Evolutionary conservation across 2,797 vertebrate species (phyloP).

Genomic region (Euthynnus affinis): DNA sequence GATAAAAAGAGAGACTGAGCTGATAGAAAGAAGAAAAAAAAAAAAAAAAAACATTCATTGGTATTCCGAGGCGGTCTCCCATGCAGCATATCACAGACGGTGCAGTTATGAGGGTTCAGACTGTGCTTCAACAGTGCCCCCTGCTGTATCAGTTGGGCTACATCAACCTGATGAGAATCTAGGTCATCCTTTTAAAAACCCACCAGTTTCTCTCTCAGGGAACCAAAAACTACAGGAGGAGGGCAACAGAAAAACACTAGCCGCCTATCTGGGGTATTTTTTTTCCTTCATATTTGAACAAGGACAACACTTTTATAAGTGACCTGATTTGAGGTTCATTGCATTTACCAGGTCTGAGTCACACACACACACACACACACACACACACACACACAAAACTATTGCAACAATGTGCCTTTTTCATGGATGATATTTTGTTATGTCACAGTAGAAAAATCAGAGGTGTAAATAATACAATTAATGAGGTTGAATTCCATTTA

Average conservation of each 20-base stretch:
- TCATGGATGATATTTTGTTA: not conserved
- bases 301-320: conserved; percentile 71
- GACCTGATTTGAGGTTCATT: conserved; percentile 75
- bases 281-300: conserved; percentile 69
- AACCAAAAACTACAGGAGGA: conserved; percentile 71
- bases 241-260: conserved; percentile 59
- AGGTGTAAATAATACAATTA: too few species aligned
- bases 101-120: conserved; percentile 26
- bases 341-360: conserved; percentile 43
- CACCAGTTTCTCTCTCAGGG: conserved; percentile 69
- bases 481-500: too few species aligned
- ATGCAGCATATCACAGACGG: conserved; percentile 81
- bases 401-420: not conserved
- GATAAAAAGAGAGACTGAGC: conserved; percentile 51
- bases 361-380: not conserved
- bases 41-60: conserved; percentile 72
- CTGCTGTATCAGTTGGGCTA: conserved; percentile 61
- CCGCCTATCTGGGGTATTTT: conserved; percentile 66
- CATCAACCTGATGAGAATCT: conserved; percentile 67
- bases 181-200: conserved; percentile 80
- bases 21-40: conserved; percentile 39
- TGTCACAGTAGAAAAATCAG: too few species aligned
- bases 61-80: conserved; percentile 84
- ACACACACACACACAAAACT: not conserved
- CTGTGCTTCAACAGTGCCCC: conserved; percentile 78